Base-by-base conservation (phyloP, 2,888 invertebrate genomes). In the Sphinx pinastri region DNA sequence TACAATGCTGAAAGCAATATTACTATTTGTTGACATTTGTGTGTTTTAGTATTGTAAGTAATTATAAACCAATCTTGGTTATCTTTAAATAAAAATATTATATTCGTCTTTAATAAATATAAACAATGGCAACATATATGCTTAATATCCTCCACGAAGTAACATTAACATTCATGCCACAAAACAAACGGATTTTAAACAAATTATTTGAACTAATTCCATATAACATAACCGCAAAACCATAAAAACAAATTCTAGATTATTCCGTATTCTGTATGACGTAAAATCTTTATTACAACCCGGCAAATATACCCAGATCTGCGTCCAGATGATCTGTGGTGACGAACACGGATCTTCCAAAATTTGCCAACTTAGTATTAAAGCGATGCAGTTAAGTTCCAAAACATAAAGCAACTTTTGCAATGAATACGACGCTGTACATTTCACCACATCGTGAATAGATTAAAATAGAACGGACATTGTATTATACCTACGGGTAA, bases 391-490 rank as follows among this genome's bases (percentile, higher is more conserved):
- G 69, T 69, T 63, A 69, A 63, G 69, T 69, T 69, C 52, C 60
- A 60, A 69, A 69, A 69, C 69, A 69, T 69, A 69, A 84, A 84
- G 80, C 76, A 85, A 88, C 84, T 86, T 87, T 80, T 76, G 82
- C 80, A 82, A 84, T 86, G 80, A 86, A 86, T 84, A 82, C 76
- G n/a, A 58, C 47, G 52, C 19, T 54, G 52, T 45, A 69, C 25
- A 67, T 54, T 67, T 52, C 51, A 14, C 51, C 67, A 63, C 13
- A 63, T 49, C 7, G 45, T 4, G 10, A 45, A 63, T 25, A 63
- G 63, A 63, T 63, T 63, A 63, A 49, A 12, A 12, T 13, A 63
- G 63, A 49, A 19, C 2, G 6, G 63, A 49, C 47, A 13, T 4
- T 0, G 12, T 1, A 47, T 60, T 16, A 8, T 60, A 45, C 47